A percentile compares a stretch with the other conserved stretches of the same genome.
phyloP scores from a whole-genome alignment of 2,888 invertebrate species.

The Cantharis flavilabris region DNA sequence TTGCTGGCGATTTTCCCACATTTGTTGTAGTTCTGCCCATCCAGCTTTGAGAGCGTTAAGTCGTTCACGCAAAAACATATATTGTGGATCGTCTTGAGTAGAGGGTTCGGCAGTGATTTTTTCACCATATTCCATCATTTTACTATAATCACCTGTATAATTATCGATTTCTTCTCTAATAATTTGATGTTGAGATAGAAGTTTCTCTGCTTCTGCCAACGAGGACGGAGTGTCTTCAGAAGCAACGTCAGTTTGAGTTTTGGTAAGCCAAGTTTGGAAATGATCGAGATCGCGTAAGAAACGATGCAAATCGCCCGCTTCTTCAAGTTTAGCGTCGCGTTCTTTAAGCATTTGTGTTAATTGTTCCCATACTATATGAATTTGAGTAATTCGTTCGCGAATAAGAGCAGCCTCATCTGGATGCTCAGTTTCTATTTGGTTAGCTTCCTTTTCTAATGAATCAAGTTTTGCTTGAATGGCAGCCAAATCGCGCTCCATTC shows the following conservation, averaged over 20 bases:
- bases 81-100: slow-evolving; percentile 95
- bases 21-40: slow-evolving; percentile 98
- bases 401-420: slow-evolving; percentile 93
- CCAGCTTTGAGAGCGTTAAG: slow-evolving; percentile 98
- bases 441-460: slow-evolving; percentile 91
- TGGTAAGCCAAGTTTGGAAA: slow-evolving; percentile 99
- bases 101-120: slow-evolving; percentile 86
- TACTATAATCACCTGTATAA: slow-evolving; percentile 94
- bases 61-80: slow-evolving; percentile 99
- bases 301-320: slow-evolving; percentile 97
- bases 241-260: slow-evolving; percentile 98
- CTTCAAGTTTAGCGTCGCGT: slow-evolving; percentile 96
- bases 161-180: slow-evolving; percentile 99
- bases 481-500: slow-evolving; percentile 98
- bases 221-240: slow-evolving; percentile 94
- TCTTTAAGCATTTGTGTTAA: slow-evolving; percentile 95
- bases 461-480: slow-evolving; percentile 98
- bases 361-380: slow-evolving; percentile 91
- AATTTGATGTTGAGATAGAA: slow-evolving; percentile 96
- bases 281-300: slow-evolving; percentile 98
- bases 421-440: slow-evolving; percentile 88
- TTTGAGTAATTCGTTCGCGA: slow-evolving; percentile 86
- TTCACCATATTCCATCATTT: slow-evolving; percentile 99
- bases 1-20: slow-evolving; percentile 99
- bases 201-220: slow-evolving; percentile 94